Percentiles rank a stretch among this genome's conserved stretches.
These are phyloP conservation scores for Hafferia zeledoni DNA, from an alignment of 2,797 vertebrate genomes.

Conservation along the genomic window DNA sequence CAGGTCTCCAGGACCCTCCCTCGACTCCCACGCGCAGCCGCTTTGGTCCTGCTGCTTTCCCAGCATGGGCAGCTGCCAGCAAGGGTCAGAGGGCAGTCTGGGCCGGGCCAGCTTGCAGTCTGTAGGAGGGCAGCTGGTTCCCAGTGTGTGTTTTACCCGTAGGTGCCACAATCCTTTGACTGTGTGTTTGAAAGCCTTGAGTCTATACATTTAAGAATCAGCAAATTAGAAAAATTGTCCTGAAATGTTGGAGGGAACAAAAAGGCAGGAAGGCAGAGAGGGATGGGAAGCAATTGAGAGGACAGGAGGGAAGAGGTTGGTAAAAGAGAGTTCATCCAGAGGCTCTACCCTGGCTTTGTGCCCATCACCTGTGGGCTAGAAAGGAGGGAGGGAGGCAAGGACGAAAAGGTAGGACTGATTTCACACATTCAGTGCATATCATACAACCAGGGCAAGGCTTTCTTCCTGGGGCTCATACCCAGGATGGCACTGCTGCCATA, in stretches of 20 bases:
- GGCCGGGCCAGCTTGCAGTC: background rate
- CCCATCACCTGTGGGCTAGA: conserved; percentile 2
- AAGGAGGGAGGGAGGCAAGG: background rate
- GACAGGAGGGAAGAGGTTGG: background rate
- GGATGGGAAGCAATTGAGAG: background rate
- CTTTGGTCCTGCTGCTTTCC: background rate
- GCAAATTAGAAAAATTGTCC: conserved; percentile 70
- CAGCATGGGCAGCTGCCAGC: background rate
- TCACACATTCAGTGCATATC: conserved; percentile 43
- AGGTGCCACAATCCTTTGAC: conserved; percentile 63
- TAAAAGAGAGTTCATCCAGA: conserved; percentile 45
- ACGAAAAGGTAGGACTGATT: background rate
- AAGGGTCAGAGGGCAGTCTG: background rate
- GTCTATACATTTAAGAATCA: conserved; percentile 63
- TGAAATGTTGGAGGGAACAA: conserved; percentile 36
- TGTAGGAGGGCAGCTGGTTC: background rate
- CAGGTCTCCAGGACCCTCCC: background rate
- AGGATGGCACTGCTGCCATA: background rate
- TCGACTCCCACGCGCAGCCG: accelerated
- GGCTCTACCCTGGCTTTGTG: background rate
- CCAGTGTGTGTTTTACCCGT: conserved; percentile 55
- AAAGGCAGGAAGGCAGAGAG: conserved; percentile 23
- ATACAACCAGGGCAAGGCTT: conserved; percentile 18
- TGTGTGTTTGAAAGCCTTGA: conserved; percentile 62
- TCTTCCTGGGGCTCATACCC: background rate